phyloP scores from a whole-genome alignment of 2,113 vertebrate genomes.

The Melanerpes formicivorus region DNA sequence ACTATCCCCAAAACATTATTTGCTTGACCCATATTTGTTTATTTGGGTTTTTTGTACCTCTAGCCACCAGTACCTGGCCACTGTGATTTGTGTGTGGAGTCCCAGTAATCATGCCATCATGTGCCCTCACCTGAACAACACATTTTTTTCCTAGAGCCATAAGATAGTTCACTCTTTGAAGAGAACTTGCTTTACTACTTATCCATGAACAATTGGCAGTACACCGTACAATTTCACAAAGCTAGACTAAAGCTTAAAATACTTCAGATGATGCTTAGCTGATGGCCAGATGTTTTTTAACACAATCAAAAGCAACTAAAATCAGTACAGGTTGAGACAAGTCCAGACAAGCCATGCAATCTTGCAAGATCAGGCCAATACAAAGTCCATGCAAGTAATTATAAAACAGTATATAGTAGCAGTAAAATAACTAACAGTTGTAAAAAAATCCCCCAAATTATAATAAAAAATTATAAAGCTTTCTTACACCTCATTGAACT shows the following conservation, averaged over 20 bases:
- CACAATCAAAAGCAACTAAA: not conserved
- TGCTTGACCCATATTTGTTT: not conserved
- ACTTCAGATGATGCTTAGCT: not conserved
- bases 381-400: not conserved
- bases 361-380: not conserved
- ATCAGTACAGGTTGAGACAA: not conserved
- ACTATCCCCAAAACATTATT: not conserved
- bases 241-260: not conserved
- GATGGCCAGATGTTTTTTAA: not conserved
- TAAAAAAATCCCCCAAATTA: not conserved
- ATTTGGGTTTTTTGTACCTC: not conserved
- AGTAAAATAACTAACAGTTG: not conserved
- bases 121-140: not conserved
- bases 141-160: not conserved
- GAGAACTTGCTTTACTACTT: not conserved
- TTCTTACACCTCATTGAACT: not conserved
- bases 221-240: not conserved
- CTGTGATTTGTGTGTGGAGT: not conserved
- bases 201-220: not conserved
- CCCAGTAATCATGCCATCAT: not conserved
- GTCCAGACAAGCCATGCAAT: not conserved
- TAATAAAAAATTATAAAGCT: too few relatives aligned
- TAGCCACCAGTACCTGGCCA: not conserved
- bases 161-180: not conserved
- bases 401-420: not conserved